Base-by-base conservation (phyloP, 1,140 invertebrate genomes). In the Orussus abietinus region DNA sequence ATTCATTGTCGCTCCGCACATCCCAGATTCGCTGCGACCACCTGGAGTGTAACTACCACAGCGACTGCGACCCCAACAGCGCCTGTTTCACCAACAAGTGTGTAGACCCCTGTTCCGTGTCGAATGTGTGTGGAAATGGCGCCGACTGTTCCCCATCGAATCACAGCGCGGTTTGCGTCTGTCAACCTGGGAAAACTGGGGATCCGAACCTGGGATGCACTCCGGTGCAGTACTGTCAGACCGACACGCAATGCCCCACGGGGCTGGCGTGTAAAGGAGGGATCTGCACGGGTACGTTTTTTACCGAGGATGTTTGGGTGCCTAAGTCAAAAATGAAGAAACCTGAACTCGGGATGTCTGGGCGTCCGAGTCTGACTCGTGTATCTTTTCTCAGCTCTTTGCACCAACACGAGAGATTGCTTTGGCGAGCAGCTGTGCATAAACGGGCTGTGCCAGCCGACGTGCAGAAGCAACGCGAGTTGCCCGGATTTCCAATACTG, bases 401-500 rank as follows among this genome's bases (percentile, higher is more conserved):
- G 89, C 57, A 79, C 79, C 46, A 86, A 79, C 52, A 79, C 82
- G 5, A 77, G 88, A 43, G 88, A 91, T 47, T 91, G 89, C 55
- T 83, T 90, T 26, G 76, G 78, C 13, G 84, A 89, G 48, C 88
- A 91, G 66, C 60, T 90, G 7, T 92, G 89, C 55, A 82, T 91
- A 38, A 80, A 85, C 64, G 81, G 80, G 5, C 77, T 86, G 7
- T 91, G 89, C 55, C 82, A 87, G 54, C 76, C 85, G n/a, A 87
- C 83, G 2, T 92, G 89, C 55, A 79, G 81, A 47, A 70, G 76
- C 1, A 89, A 91, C 54, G 66, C 75, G 0, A 86, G 82, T 2
- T 92, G 90, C 60, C 85, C 88, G 0, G 81, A 88, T 31, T 85
- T 82, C 53, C 88, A 90, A 62, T 87, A 80, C 51, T 93, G 90